Evolutionary conservation across 2,113 vertebrate species (phyloP).

Genomic region (Callaeas wilsoni): DNA sequence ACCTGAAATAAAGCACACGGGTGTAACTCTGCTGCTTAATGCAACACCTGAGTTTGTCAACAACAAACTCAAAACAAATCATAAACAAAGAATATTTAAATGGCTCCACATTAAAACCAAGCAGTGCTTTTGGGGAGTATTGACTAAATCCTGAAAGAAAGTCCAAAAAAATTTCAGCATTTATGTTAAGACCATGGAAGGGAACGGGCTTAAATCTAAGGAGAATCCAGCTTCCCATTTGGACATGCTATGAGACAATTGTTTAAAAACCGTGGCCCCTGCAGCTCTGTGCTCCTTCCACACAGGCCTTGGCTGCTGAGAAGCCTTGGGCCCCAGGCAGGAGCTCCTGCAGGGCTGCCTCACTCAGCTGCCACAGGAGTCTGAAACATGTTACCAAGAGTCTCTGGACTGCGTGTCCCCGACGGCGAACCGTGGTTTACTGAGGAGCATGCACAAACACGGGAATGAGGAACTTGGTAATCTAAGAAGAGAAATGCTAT

Average conservation of each 20-base stretch:
- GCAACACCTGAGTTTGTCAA: not conserved
- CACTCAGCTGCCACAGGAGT: not conserved
- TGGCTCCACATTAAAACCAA: not conserved
- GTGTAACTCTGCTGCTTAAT: not conserved
- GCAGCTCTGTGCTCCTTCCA: not conserved
- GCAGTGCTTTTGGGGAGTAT: not conserved
- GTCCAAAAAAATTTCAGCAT: not conserved
- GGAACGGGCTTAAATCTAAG: not conserved
- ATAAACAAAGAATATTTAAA: not conserved
- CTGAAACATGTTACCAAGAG: not conserved
- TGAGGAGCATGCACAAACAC: not conserved
- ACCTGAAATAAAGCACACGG: slow-evolving; percentile 75
- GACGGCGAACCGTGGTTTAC: not conserved
- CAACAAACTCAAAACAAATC: not conserved
- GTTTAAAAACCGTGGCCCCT: not conserved
- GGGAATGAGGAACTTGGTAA: no score
- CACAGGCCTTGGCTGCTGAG: not conserved
- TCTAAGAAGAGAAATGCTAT: not conserved
- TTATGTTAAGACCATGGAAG: not conserved
- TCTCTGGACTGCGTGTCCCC: not conserved
- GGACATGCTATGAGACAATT: not conserved
- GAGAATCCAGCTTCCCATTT: not conserved
- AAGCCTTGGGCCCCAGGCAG: not conserved
- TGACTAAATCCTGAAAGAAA: not conserved
- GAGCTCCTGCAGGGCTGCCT: not conserved